phyloP scores from a whole-genome alignment of 2,113 vertebrate species.

The Pandion haliaetus region DNA sequence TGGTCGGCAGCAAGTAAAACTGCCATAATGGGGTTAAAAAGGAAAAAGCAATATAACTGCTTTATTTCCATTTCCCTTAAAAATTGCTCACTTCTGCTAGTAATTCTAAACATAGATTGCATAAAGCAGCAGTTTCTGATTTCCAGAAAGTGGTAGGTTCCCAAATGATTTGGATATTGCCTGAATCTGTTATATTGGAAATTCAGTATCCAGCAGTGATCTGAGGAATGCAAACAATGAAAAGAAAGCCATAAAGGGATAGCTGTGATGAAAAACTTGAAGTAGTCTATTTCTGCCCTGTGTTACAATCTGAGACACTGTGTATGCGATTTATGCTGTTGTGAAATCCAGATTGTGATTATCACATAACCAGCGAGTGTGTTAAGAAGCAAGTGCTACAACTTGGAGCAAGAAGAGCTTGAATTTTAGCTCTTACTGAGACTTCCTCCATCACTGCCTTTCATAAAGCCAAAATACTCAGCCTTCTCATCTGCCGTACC shows the following conservation, averaged over 20 bases:
- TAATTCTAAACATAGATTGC: background rate
- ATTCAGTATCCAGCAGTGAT: background rate
- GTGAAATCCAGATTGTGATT: background rate
- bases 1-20: background rate
- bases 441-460: background rate
- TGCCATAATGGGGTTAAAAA: background rate
- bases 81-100: background rate
- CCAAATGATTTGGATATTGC: background rate
- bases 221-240: background rate
- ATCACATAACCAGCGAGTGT: background rate
- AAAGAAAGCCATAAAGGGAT: background rate
- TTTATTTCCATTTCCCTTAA: background rate
- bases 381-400: background rate
- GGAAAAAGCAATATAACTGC: background rate
- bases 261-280: background rate
- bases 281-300: background rate
- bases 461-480: background rate
- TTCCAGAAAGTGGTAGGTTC: background rate
- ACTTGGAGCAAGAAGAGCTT: background rate
- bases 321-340: rapidly evolving
- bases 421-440: background rate
- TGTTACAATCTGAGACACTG: background rate
- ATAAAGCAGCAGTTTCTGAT: background rate
- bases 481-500: background rate
- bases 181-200: background rate